Evolutionary conservation across 2,888 invertebrate species (phyloP), one percentile per base, ranked within the genome.

Genomic region (Latrodectus elegans): DNA sequence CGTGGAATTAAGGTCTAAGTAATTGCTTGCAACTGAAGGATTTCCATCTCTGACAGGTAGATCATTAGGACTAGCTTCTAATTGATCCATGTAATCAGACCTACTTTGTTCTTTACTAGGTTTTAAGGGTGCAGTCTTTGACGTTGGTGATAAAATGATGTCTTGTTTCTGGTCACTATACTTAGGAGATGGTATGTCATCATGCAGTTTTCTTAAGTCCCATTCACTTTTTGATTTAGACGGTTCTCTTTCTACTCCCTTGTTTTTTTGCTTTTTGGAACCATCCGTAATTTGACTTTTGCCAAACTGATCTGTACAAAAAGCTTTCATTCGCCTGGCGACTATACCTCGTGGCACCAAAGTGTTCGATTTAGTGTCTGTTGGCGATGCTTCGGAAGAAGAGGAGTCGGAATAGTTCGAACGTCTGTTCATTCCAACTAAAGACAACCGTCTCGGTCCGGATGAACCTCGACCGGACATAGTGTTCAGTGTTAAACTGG

Each of bases 361-460:
- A 6, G 72, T 67, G 65, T 81, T 88, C 8, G 88, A 83, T 51
- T 60, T 70, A 15, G 76, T 71, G n/a, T 90, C 90, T 6, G 90
- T 90, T 11, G 90, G 90, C 11, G 90, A 90, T 1, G 87, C 84
- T 26, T 90, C 90, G 0, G 90, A 90, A 4, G 90, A 90, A 14
- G 90, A 88, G 4, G 87, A 87, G 52, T 89, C 89, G 4, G 87
- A 84, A 71, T 87, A 86, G 53, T 83, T 80, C 17, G 52, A 51
- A 26, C 82, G 55, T 10, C 80, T 67, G 74, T 88, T 76, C 26
- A 77, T 70, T 12, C 84, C 84, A 9, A 76, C 78, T n/a, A 89
- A 55, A 15, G 88, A 84, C 64, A 88, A 73, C 11, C 88, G 53
- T 53, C 84, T 79, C 1, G 72, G 55, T 0, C 72, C 73, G 4